phyloP scores from a whole-genome alignment of 2,797 vertebrate genomes.

The Acrocephalus scirpaceus region DNA sequence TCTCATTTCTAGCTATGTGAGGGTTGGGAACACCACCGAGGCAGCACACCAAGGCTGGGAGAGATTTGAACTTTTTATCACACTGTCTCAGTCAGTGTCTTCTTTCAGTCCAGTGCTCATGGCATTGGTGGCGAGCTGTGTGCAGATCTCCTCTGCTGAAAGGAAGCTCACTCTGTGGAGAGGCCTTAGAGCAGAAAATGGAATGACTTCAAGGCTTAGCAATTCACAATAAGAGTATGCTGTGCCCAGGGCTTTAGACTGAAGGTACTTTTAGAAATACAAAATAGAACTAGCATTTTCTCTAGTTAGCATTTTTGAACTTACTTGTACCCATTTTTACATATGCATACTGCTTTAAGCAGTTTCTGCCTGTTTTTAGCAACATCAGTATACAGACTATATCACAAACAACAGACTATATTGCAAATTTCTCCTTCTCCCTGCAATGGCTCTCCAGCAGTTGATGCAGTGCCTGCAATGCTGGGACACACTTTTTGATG shows the following conservation, averaged over 20 bases:
- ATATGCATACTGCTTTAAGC: not conserved
- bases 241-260: not conserved
- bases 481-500: not conserved
- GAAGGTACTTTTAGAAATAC: not conserved
- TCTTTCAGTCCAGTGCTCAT: not conserved
- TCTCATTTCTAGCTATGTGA: not conserved
- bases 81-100: not conserved
- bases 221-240: not conserved
- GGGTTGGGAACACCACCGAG: not conserved
- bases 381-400: not conserved
- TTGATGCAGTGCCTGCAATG: not conserved
- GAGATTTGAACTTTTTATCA: not conserved
- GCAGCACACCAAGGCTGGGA: not conserved
- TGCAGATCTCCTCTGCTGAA: not conserved
- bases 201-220: constrained; percentile 10
- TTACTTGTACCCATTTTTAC: not conserved
- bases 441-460: not conserved
- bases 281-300: not conserved
- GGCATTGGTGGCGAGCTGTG: not conserved
- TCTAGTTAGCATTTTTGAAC: not conserved
- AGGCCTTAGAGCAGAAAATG: not conserved
- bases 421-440: not conserved
- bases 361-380: not conserved
- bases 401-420: not conserved
- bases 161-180: not conserved